phyloP scores from a whole-genome alignment of 2,113 vertebrate species.

The Scalopus aquaticus region DNA sequence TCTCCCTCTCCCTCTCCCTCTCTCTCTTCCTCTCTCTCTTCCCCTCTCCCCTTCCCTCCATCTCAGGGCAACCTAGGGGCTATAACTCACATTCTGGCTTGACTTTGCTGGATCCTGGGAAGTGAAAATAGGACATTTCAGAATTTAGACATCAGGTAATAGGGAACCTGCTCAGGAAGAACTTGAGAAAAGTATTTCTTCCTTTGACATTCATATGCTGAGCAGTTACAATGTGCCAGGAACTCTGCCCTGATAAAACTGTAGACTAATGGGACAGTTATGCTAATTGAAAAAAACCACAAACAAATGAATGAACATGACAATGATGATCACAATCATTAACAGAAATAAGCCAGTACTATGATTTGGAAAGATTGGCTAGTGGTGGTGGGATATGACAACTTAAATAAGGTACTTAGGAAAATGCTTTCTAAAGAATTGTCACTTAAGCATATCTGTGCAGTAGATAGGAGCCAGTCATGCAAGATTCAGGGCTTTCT shows the following conservation, averaged over 20 bases:
- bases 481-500: not conserved
- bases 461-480: not conserved
- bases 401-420: not conserved
- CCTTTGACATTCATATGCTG: not conserved
- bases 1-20: too few relatives aligned
- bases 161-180: not conserved
- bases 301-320: not conserved
- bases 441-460: not conserved
- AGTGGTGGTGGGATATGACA: not conserved
- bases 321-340: not conserved
- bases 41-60: not conserved
- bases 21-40: too few relatives aligned
- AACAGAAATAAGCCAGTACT: not conserved
- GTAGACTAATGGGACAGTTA: not conserved
- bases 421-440: not conserved
- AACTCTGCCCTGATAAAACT: not conserved
- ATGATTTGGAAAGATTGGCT: not conserved
- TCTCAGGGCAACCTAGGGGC: not conserved
- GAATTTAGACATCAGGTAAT: not conserved
- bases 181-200: not conserved
- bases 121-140: constrained; percentile 37
- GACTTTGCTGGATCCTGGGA: not conserved
- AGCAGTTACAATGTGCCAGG: not conserved
- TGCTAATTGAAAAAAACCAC: not conserved
- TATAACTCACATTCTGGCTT: not conserved